Evolutionary conservation across 1,140 invertebrate species (phyloP), one percentile per base, ranked within the genome.

Genomic region (Drosophila eugracilis): DNA sequence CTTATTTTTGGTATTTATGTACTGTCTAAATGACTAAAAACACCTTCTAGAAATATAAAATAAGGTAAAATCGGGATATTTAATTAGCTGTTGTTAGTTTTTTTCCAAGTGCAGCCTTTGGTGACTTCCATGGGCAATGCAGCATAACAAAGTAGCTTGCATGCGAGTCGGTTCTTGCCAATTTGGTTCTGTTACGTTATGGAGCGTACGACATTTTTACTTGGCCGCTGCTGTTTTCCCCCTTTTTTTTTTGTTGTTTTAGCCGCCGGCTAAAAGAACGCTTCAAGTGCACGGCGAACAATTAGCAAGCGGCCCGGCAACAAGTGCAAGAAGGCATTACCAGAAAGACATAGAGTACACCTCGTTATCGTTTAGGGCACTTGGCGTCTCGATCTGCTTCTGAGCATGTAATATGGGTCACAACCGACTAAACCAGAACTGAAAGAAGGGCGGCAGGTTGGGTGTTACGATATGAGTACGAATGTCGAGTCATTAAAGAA

Each of bases 401-500:
- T 63, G 53, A 39, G 52, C 72, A 58, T 53, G 49, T 71, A 78
- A 84, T 78, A 84, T 84, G 75, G 79, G 79, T 84, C 79, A 75
- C 53, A 71, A 54, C 53, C 62, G 74, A 74, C 76, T 74, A 66
- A 85, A 85, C 76, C 69, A 85, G 81, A 79, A 74, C 70, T 42
- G 15, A 74, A 21, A 34, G 28, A 59, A 69, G 62, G 63, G 42
- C 45, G 45, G 42, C 34, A 15, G 41, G 24, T 32, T 19, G 39
- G 34, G 37, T 39, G 62, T 5, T 10, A 30, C 28, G 22, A 41
- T 42, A 37, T 48, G 34, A 17, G 21, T 34, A 32, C 48, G 32
- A 53, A 60, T 83, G 78, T 75, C 71, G 59, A 84, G 75, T 84
- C 79, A 84, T 84, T 84, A 78, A 62, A 71, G 65, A 71, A 74